phyloP scores from a whole-genome alignment of 2,113 vertebrate species.

The Tragelaphus scriptus region DNA sequence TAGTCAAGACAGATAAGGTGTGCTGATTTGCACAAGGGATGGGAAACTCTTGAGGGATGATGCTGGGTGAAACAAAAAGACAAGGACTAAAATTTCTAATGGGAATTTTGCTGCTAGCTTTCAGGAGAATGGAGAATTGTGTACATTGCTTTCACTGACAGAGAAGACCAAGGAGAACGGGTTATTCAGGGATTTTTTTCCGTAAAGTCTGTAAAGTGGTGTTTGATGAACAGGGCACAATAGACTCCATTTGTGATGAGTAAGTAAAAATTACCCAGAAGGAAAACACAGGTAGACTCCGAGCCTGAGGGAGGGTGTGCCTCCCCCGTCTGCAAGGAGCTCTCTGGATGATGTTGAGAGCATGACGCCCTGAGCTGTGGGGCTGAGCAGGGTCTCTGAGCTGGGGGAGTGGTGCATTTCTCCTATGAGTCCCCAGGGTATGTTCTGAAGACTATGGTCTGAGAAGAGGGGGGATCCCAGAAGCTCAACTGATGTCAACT shows the following conservation, averaged over 20 bases:
- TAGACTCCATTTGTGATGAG: background rate
- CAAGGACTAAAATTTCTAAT: background rate
- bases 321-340: rapidly evolving
- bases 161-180: background rate
- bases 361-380: rapidly evolving
- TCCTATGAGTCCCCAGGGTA: background rate
- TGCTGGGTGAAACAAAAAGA: background rate
- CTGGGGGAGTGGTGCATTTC: background rate
- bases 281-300: background rate
- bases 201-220: rapidly evolving
- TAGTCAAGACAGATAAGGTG: background rate
- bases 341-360: background rate
- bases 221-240: background rate
- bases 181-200: too few relatives aligned
- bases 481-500: rapidly evolving
- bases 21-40: background rate
- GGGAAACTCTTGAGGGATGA: background rate
- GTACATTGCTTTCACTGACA: background rate
- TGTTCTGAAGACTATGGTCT: background rate
- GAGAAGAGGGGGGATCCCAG: background rate
- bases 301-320: background rate
- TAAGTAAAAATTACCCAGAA: background rate
- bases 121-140: background rate
- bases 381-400: background rate
- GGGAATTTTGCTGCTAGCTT: background rate